These are phyloP conservation scores for Idaea straminata DNA, from an alignment of 2,888 invertebrate genomes.

Conservation along the genomic window DNA sequence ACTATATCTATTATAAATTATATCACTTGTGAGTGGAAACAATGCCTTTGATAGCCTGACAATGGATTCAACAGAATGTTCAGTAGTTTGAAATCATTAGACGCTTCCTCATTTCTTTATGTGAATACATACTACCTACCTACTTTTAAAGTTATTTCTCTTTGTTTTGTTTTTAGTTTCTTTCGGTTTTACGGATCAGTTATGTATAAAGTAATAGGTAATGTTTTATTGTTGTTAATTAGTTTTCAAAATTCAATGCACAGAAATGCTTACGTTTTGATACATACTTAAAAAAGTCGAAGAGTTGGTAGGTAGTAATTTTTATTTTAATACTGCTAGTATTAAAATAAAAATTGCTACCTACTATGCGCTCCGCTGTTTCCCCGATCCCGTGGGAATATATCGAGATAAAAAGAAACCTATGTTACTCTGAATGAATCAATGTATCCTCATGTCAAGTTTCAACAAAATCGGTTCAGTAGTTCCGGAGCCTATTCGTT, in stretches of 20 bases:
- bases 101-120: conserved; percentile 4
- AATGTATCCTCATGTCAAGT: too few relatives aligned
- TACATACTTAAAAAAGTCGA: too few relatives aligned
- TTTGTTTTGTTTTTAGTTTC: background rate
- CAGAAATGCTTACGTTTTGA: too few relatives aligned
- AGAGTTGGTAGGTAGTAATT: too few relatives aligned
- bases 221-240: background rate
- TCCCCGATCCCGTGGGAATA: too few relatives aligned
- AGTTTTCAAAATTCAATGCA: background rate
- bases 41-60: background rate
- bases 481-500: too few relatives aligned
- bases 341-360: too few relatives aligned
- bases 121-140: background rate
- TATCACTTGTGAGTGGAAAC: background rate
- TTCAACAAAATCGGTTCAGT: too few relatives aligned
- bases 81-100: conserved; percentile 2
- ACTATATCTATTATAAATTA: background rate
- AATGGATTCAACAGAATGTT: conserved; percentile 3
- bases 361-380: too few relatives aligned
- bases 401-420: too few relatives aligned
- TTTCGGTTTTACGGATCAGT: background rate
- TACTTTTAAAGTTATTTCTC: background rate
- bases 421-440: too few relatives aligned
- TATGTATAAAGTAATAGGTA: background rate
- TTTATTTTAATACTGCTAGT: too few relatives aligned